phyloP scores from a whole-genome alignment of 92 coral and sea anemone species.

The Parazoanthus darwini region DNA sequence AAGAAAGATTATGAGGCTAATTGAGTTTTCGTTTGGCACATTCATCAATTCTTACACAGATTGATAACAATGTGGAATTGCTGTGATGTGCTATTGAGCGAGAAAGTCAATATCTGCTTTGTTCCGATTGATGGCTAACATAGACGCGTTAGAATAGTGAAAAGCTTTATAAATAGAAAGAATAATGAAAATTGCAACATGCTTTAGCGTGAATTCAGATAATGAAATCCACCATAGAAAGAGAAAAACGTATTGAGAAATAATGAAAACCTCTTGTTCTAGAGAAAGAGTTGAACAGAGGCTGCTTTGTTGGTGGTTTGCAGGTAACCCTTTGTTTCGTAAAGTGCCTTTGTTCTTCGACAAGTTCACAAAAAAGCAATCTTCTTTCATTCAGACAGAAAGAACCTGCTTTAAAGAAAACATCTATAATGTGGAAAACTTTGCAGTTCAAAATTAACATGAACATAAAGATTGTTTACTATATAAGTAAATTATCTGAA shows the following conservation, averaged over 20 bases:
- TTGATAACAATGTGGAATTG: conserved; percentile 8
- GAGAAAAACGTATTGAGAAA: background rate
- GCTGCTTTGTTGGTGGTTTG: conserved; percentile 36
- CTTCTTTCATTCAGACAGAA: background rate
- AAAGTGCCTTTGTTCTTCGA: conserved; percentile 59
- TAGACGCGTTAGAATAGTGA: background rate
- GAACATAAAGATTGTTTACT: background rate
- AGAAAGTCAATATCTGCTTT: background rate
- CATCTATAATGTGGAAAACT: background rate
- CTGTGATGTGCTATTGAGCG: background rate
- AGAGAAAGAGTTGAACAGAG: conserved; percentile 44
- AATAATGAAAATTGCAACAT: background rate
- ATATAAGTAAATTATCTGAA: background rate
- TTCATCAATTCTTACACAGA: conserved; percentile 18
- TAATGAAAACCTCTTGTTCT: conserved; percentile 23
- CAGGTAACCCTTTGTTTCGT: conserved; percentile 59
- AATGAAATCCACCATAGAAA: conserved; percentile 16
- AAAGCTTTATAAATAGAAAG: background rate
- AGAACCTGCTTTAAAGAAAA: conserved; percentile 25
- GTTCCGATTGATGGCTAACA: background rate
- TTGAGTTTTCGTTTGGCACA: background rate
- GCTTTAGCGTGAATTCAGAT: conserved; percentile 8
- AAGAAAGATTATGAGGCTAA: background rate
- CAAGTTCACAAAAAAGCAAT: background rate
- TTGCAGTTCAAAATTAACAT: background rate